These are phyloP conservation scores for Bombus haemorrhoidalis DNA, from an alignment of 1,140 invertebrate genomes.

Conservation along the genomic window DNA sequence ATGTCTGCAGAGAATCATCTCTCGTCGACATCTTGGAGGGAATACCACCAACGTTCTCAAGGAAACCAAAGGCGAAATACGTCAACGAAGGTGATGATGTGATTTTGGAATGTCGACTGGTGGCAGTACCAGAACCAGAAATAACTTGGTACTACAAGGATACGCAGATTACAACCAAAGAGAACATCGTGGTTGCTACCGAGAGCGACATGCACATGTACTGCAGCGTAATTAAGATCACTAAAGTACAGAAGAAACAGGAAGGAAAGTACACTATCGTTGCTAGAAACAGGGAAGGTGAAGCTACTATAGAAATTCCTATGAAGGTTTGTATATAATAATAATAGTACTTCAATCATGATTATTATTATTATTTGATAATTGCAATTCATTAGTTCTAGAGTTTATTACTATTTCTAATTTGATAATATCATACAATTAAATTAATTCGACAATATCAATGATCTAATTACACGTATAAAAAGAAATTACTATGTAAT, in stretches of 20 bases:
- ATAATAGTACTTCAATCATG: background rate
- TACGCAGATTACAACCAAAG: conserved; percentile 86
- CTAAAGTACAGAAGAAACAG: conserved; percentile 89
- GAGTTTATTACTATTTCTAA: background rate
- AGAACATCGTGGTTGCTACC: conserved; percentile 87
- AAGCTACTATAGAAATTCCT: conserved; percentile 91
- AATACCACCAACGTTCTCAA: conserved; percentile 95
- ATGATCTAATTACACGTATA: background rate
- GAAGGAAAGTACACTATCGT: conserved; percentile 94
- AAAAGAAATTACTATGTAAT: background rate
- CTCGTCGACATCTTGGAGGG: conserved; percentile 95
- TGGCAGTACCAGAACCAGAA: conserved; percentile 95
- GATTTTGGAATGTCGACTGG: conserved; percentile 91
- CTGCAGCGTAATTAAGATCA: conserved; percentile 90
- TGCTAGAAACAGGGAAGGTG: conserved; percentile 95
- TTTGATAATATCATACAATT: background rate
- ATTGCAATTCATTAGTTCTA: background rate
- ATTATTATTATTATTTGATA: background rate
- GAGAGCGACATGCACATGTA: conserved; percentile 96
- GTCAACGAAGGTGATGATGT: conserved; percentile 91
- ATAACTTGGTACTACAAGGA: conserved; percentile 92
- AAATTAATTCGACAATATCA: background rate
- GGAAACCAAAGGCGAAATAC: conserved; percentile 92
- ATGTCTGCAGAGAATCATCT: conserved; percentile 89
- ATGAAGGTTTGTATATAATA: conserved; percentile 87